phyloP scores from a whole-genome alignment of 2,113 vertebrate species.

The Colistium nudipinnis region DNA sequence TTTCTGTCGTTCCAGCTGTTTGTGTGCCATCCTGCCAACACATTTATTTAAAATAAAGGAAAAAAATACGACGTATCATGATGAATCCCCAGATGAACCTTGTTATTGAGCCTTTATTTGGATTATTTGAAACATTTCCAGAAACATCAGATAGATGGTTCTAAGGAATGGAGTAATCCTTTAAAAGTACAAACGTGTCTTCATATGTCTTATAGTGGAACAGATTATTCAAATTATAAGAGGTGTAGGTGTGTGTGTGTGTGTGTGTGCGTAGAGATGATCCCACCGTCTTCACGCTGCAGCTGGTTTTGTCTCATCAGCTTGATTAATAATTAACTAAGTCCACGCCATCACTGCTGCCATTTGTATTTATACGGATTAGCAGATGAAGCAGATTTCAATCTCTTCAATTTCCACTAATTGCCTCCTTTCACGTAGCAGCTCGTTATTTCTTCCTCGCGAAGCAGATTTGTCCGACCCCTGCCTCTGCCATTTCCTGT shows the following conservation, averaged over 20 bases:
- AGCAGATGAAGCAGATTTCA: slow-evolving; percentile 62
- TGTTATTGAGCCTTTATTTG: too few species aligned
- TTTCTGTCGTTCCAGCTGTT: too few species aligned
- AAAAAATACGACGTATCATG: too few species aligned
- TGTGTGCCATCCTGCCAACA: too few species aligned
- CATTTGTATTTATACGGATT: slow-evolving; percentile 53
- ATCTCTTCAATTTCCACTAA: slow-evolving; percentile 54
- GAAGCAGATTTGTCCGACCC: slow-evolving; percentile 45
- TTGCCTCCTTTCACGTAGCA: slow-evolving; percentile 51
- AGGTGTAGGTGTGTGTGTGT: background rate
- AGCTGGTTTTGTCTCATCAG: slow-evolving; percentile 17
- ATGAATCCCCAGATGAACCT: too few species aligned
- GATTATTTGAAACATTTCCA: too few species aligned
- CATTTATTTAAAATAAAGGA: too few species aligned
- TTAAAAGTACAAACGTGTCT: too few species aligned
- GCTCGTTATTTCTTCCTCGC: slow-evolving; percentile 42
- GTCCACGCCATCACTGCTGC: slow-evolving; percentile 27
- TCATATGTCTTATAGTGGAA: background rate
- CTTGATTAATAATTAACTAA: slow-evolving; percentile 56
- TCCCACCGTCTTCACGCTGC: background rate
- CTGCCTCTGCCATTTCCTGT: too few species aligned
- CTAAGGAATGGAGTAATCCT: too few species aligned
- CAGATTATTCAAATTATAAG: too few species aligned
- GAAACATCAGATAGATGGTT: too few species aligned
- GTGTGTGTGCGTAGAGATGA: background rate